A percentile compares a stretch with the other conserved stretches of the same genome.
These are phyloP conservation scores for Papilio helenus DNA, from an alignment of 1,140 invertebrate genomes.

Conservation along the genomic window DNA sequence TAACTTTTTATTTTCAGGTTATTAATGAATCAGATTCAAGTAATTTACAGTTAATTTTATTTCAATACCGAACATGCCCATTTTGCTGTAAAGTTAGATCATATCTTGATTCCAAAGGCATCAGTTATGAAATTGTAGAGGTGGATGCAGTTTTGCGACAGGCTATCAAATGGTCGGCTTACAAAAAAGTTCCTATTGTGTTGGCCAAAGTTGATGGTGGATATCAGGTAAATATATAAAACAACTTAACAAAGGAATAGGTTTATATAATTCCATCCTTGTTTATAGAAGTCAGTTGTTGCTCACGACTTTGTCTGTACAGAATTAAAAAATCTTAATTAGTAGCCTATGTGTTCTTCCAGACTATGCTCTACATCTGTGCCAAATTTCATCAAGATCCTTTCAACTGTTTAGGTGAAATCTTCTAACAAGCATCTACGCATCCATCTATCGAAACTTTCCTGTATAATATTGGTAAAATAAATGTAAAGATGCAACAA, in stretches of 20 bases:
- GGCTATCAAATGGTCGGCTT: slow-evolving; percentile 96
- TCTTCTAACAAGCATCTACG: no score
- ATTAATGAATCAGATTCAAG: slow-evolving; percentile 86
- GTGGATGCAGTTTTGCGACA: slow-evolving; percentile 96
- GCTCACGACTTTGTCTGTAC: no score
- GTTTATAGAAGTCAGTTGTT: no score
- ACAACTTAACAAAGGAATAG: background rate
- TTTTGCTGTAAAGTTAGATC: slow-evolving; percentile 99
- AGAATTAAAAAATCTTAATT: no score
- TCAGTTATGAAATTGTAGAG: slow-evolving; percentile 98
- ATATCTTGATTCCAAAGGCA: slow-evolving; percentile 96
- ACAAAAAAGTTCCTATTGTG: slow-evolving; percentile 98
- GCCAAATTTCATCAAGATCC: no score
- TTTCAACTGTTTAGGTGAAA: no score
- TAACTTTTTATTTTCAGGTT: slow-evolving; percentile 75
- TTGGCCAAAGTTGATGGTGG: slow-evolving; percentile 89
- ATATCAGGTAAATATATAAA: slow-evolving; percentile 84
- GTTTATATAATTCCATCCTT: background rate
- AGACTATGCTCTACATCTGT: no score
- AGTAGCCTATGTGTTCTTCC: no score
- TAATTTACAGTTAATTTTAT: slow-evolving; percentile 93
- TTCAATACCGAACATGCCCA: slow-evolving; percentile 98
- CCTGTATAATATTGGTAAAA: no score
- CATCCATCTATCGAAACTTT: no score
- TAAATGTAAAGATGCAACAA: no score